Evolutionary conservation across 2,797 vertebrate species (phyloP), one percentile per base, ranked within the genome.

Genomic region (Epinephelus coioides): DNA sequence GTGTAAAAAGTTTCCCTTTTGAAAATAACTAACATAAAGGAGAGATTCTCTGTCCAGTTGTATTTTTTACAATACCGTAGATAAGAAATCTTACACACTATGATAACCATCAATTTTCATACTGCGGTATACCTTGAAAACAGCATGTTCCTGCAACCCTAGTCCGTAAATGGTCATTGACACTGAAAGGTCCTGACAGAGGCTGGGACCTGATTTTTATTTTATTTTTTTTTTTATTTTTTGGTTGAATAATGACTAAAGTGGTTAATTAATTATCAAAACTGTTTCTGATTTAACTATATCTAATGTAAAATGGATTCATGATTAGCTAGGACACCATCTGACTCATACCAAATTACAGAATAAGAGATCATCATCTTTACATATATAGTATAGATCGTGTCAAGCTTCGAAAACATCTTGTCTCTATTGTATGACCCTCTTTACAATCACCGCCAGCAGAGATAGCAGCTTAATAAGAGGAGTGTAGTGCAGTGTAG

Each of bases 381-480:
- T 21, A 8, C 34, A 34, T 34, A 7, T 17, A 23, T 61, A 4
- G 17, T 53, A 71, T 55, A 66, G 34, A 43, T 47, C 2, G 1
- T 19, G 34, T 62, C 23, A 15, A 57, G 76, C 40, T 57, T 68
- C 61, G 77, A 61, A 81, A 85, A 63, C 25, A 62, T 34, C 60
- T 40, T 57, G 21, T 75, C 15, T 63, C n/a, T 47, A 13, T 68
- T 83, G 78, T 67, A 72, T 69, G 15, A 19, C 7, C 7, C n/a
- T 43, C 79, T 88, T 87, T 86, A 86, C 68, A 50, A 46, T 59
- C 44, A 38, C 18, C 30, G 40, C 27, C 30, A 66, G 30, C 44
- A 34, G 43, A 54, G 51, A 85, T 82, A 75, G 8, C 25, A 72
- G 56, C 21, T 75, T 53, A 47, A 85, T 44, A 30, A 73, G 23